Evolutionary conservation across 2,888 invertebrate genomes (phyloP).

Genomic region (Napeogenes sylphis): DNA sequence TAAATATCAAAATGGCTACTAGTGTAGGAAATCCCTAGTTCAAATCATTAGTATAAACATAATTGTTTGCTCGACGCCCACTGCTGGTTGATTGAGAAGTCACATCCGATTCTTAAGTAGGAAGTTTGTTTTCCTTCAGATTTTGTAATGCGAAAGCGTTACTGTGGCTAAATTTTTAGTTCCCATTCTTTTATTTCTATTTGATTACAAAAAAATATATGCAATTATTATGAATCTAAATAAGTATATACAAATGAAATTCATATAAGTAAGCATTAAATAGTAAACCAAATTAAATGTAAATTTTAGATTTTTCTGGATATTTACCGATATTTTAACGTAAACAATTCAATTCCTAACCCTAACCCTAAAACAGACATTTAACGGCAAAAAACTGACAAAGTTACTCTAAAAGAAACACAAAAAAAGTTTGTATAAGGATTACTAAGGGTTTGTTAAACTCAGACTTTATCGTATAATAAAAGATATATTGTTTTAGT

Average conservation of each 20-base stretch:
- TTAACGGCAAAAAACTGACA: too few relatives aligned
- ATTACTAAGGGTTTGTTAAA: too few relatives aligned
- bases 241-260: too few relatives aligned
- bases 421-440: too few relatives aligned
- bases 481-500: constrained; percentile 1
- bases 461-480: neutral
- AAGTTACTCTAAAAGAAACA: too few relatives aligned
- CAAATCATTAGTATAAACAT: constrained; percentile 24
- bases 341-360: too few relatives aligned
- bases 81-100: constrained; percentile 26
- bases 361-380: too few relatives aligned
- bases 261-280: too few relatives aligned
- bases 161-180: neutral
- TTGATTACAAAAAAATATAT: neutral
- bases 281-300: too few relatives aligned
- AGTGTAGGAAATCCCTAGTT: constrained; percentile 14
- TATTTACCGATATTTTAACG: too few relatives aligned
- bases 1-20: neutral
- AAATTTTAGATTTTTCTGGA: too few relatives aligned
- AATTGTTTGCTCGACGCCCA: constrained; percentile 18
- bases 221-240: neutral
- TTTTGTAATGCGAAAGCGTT: neutral
- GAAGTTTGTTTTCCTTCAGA: constrained; percentile 23
- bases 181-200: neutral
- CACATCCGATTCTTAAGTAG: constrained; percentile 32